Conservation (phyloP, 23 tunicate species). For the Ciona savignyi region DNA sequence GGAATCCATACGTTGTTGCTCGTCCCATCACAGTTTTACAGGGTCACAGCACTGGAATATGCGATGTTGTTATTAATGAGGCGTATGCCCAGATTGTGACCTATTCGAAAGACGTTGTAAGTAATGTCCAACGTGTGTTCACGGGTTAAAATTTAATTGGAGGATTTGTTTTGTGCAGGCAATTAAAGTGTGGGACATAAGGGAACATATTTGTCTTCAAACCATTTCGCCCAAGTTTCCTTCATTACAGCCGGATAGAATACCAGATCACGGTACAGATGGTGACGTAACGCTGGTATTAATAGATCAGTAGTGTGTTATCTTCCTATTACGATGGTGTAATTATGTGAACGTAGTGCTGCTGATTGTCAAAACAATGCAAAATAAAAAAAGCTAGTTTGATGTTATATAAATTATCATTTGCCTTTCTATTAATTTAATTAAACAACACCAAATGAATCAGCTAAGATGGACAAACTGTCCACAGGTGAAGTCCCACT, state of each 20-base stretch:
- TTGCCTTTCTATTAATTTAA: too few relatives aligned
- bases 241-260: conserved; percentile 71
- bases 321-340: too few relatives aligned
- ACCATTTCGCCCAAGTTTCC: conserved; percentile 84
- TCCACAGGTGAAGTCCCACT: conserved; percentile 93
- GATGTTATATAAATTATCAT: too few relatives aligned
- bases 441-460: too few relatives aligned
- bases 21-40: conserved; percentile 72
- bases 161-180: conserved; percentile 30
- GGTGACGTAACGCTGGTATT: too few relatives aligned
- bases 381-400: too few relatives aligned
- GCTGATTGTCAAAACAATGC: too few relatives aligned
- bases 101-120: conserved; percentile 88
- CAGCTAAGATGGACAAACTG: too few relatives aligned
- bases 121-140: too few relatives aligned
- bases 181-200: conserved; percentile 88
- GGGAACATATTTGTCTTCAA: conserved; percentile 78
- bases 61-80: conserved; percentile 74
- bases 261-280: conserved; percentile 85
- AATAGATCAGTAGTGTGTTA: too few relatives aligned
- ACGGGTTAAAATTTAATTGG: too few relatives aligned
- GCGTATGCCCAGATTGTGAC: conserved; percentile 66
- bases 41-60: conserved; percentile 92
- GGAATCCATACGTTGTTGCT: conserved; percentile 96
- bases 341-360: too few relatives aligned